Percentiles rank a stretch among this genome's conserved stretches.
Evolutionary conservation across 2,797 vertebrate species (phyloP).

Genomic region (Acipenser ruthenus): DNA sequence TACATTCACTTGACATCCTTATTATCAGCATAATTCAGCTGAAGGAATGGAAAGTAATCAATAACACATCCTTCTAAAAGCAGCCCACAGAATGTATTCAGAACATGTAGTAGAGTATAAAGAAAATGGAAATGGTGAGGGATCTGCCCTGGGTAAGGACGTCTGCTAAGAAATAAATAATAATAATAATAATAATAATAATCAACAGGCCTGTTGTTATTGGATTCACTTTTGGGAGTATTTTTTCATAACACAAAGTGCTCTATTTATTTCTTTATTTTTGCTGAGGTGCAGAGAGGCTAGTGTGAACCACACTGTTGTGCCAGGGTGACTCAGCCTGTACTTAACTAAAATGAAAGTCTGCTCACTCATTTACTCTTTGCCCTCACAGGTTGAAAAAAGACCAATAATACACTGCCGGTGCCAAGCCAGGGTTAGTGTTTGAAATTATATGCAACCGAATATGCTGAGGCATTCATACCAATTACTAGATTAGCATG

Average conservation of each 20-base stretch:
- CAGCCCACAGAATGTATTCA: no score
- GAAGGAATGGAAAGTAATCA: slow-evolving; percentile 4
- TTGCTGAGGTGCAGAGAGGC: background rate
- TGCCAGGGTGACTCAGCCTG: slow-evolving; percentile 15
- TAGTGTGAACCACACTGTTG: slow-evolving; percentile 14
- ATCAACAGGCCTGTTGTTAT: no score
- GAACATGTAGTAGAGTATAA: no score
- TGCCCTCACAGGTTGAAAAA: background rate
- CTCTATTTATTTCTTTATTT: no score
- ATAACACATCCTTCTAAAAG: background rate
- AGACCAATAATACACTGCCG: background rate
- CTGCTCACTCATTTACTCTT: slow-evolving; percentile 2
- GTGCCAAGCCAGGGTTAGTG: background rate
- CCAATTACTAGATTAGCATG: no score
- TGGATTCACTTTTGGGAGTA: no score
- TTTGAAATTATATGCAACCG: background rate
- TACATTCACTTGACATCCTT: background rate
- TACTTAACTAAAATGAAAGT: slow-evolving; percentile 7
- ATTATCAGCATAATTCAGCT: background rate
- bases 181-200: no score
- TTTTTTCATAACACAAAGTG: no score
- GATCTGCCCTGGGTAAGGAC: no score
- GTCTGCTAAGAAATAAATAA: no score
- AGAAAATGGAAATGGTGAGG: no score
- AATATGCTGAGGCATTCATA: background rate